phyloP scores from a whole-genome alignment of 2,888 invertebrate species.

The Synergus laeviventris region DNA sequence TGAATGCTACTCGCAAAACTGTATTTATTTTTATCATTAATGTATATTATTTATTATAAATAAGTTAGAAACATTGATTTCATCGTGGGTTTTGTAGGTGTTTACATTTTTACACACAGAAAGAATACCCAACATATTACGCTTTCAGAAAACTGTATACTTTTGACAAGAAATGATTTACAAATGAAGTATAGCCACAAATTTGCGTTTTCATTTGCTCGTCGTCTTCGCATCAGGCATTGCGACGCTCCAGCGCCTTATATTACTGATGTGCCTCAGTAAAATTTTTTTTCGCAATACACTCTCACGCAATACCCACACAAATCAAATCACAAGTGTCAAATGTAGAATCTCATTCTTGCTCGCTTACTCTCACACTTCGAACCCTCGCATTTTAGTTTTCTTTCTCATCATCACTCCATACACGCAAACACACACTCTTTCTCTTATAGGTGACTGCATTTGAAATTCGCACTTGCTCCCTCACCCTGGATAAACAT shows the following conservation, averaged over 20 bases:
- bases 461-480: conserved; percentile 47
- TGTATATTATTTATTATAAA: conserved; percentile 76
- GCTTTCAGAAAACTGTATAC: conserved; percentile 77
- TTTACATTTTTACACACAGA: conserved; percentile 76
- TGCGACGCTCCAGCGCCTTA: conserved; percentile 39
- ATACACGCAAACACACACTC: background rate
- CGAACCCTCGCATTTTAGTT: conserved; percentile 37
- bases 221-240: conserved; percentile 52
- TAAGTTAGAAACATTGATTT: conserved; percentile 76
- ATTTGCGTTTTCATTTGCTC: conserved; percentile 64
- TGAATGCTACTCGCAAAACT: conserved; percentile 66
- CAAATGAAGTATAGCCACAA: conserved; percentile 78
- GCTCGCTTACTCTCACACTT: conserved; percentile 42
- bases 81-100: conserved; percentile 70
- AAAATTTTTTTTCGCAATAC: conserved; percentile 44
- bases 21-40: conserved; percentile 74
- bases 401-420: conserved; percentile 35
- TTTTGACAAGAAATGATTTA: conserved; percentile 79
- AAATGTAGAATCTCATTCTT: conserved; percentile 57
- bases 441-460: conserved; percentile 17
- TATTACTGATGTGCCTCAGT: conserved; percentile 34
- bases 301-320: conserved; percentile 46
- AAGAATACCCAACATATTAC: conserved; percentile 70
- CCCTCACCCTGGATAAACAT: conserved; percentile 55
- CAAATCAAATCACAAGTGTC: conserved; percentile 44